A percentile compares a stretch with the other conserved stretches of the same genome.
Evolutionary conservation across 2,797 vertebrate genomes (phyloP).

Genomic region (Caiman crocodilus): DNA sequence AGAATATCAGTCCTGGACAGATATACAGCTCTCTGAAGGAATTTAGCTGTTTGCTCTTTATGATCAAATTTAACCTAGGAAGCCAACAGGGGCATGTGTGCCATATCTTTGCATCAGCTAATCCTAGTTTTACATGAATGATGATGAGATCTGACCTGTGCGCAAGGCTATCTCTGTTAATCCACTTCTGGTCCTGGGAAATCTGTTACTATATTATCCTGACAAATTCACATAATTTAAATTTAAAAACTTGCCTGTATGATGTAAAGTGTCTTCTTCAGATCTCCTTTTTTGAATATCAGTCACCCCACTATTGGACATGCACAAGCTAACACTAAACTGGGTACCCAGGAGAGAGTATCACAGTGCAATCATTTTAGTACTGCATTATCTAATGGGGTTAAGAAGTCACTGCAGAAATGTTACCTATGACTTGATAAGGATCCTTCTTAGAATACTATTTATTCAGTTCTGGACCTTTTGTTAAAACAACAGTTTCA

Average conservation of each 20-base stretch:
- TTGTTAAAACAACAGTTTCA: neutral
- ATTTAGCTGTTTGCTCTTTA: neutral
- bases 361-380: neutral
- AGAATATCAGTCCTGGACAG: neutral
- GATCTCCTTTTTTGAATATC: neutral
- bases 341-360: neutral
- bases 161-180: neutral
- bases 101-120: neutral
- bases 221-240: neutral
- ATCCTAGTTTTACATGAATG: neutral
- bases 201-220: neutral
- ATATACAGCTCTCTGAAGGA: neutral
- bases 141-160: neutral
- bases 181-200: neutral
- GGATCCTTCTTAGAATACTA: neutral
- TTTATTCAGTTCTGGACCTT: neutral
- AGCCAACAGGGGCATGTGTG: neutral
- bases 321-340: neutral
- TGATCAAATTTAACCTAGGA: neutral
- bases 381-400: neutral
- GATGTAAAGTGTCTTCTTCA: neutral
- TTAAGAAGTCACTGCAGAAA: slow-evolving; percentile 20
- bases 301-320: neutral
- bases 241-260: neutral
- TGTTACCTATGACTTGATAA: neutral